A percentile compares a stretch with the other conserved stretches of the same genome.
These are phyloP conservation scores for Drosophila miranda DNA, from an alignment of 1,140 invertebrate species.

Conservation along the genomic window DNA sequence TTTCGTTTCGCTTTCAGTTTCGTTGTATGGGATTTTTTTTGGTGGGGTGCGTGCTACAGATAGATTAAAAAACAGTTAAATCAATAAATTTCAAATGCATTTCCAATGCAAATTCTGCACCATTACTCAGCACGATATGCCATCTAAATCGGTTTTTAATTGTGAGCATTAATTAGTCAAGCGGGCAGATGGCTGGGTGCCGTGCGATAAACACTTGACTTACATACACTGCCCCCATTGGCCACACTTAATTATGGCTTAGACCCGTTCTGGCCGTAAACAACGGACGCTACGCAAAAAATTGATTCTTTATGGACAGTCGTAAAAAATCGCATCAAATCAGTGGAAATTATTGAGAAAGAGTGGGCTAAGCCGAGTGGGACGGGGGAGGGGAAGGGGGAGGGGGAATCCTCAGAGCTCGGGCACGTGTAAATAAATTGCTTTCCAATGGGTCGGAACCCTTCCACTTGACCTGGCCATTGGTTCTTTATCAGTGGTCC, in stretches of 20 bases:
- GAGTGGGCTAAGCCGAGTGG: conserved; percentile 33
- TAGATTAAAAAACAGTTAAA: conserved; percentile 17
- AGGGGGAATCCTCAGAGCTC: conserved; percentile 49
- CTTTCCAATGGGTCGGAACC: conserved; percentile 48
- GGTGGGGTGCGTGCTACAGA: conserved; percentile 53
- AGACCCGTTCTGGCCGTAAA: conserved; percentile 37
- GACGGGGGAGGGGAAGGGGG: too few relatives aligned
- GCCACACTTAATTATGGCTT: conserved; percentile 39
- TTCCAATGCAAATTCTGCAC: conserved; percentile 36
- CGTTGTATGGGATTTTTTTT: conserved; percentile 3
- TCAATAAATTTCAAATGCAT: conserved; percentile 54
- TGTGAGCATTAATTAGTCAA: conserved; percentile 47
- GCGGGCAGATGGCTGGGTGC: conserved; percentile 31
- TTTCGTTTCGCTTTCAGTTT: conserved; percentile 45
- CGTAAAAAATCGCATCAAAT: conserved; percentile 77
- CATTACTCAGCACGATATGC: conserved; percentile 45
- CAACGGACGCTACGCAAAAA: conserved; percentile 23
- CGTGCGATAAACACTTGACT: conserved; percentile 40
- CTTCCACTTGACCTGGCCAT: conserved; percentile 47
- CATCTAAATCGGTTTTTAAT: conserved; percentile 72
- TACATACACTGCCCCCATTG: conserved; percentile 9
- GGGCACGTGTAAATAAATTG: conserved; percentile 77
- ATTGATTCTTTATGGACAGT: conserved; percentile 71
- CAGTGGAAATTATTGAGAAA: conserved; percentile 41
- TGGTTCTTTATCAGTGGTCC: conserved; percentile 61